phyloP scores from a whole-genome alignment of 1,140 invertebrate genomes.

The Lepidurus couesii region DNA sequence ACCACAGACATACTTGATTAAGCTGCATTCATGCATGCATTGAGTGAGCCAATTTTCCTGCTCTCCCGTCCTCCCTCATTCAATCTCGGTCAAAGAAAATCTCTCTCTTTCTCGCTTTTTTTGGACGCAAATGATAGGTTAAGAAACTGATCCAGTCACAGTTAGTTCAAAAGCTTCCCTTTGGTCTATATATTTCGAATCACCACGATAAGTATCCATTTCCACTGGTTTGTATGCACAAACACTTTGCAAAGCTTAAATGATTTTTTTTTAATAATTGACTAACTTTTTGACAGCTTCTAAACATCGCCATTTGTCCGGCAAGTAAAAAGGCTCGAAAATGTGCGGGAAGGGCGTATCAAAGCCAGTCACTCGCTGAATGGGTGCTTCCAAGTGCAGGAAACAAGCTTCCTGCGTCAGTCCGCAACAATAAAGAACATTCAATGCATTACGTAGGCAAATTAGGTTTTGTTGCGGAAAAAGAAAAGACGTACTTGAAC shows the following conservation, averaged over 20 bases:
- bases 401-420: slow-evolving; percentile 80
- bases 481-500: slow-evolving; percentile 65
- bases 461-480: not conserved
- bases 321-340: slow-evolving; percentile 92
- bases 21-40: slow-evolving; percentile 14
- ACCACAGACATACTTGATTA: slow-evolving; percentile 12
- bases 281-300: slow-evolving; percentile 70
- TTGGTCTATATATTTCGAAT: not conserved
- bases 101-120: not conserved
- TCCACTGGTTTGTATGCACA: slow-evolving; percentile 8
- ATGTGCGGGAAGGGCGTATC: slow-evolving; percentile 97
- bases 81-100: not conserved
- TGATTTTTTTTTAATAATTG: slow-evolving; percentile 55
- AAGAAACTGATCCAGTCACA: not conserved
- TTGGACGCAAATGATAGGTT: not conserved
- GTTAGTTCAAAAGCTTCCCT: not conserved
- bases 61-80: not conserved
- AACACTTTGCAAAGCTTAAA: not conserved
- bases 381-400: slow-evolving; percentile 86
- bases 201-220: slow-evolving; percentile 11
- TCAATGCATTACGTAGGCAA: slow-evolving; percentile 28
- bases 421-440: slow-evolving; percentile 27
- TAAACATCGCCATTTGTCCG: slow-evolving; percentile 86
- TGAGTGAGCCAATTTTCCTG: not conserved
- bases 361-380: slow-evolving; percentile 87